Conservation (phyloP, 2,888 invertebrate species). For the Thyatira batis region DNA sequence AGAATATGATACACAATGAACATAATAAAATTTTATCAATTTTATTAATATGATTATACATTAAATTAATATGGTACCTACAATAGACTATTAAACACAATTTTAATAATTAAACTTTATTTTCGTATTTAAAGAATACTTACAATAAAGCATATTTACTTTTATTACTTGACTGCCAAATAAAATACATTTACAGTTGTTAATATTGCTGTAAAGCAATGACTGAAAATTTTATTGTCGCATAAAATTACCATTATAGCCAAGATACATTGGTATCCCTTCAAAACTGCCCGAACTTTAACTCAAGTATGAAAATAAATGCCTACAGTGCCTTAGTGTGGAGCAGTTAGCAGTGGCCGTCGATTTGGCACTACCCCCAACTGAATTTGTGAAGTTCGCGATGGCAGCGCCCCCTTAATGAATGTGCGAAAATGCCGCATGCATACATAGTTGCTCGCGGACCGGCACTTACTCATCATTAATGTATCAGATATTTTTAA, state of each 20-base stretch:
- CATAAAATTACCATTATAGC: conserved; percentile 47
- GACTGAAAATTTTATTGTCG: conserved; percentile 41
- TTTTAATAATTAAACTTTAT: neutral
- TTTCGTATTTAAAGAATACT: neutral
- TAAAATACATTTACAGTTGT: conserved; percentile 41
- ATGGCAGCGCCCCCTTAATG: conserved; percentile 43
- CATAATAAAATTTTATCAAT: too few species aligned
- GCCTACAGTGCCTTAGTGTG: conserved; percentile 31
- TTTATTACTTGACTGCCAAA: conserved; percentile 18
- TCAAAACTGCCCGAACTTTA: conserved; percentile 27
- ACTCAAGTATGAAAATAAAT: conserved; percentile 31
- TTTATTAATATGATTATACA: too few species aligned
- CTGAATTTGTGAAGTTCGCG: conserved; percentile 38
- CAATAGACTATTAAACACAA: neutral
- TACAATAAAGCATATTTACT: neutral
- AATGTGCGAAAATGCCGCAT: conserved; percentile 32
- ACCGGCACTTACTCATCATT: conserved; percentile 20
- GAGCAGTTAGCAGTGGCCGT: conserved; percentile 44
- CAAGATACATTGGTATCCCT: conserved; percentile 34
- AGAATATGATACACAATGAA: too few species aligned
- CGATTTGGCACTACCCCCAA: conserved; percentile 48
- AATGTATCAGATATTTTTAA: conserved; percentile 5
- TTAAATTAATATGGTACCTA: too few species aligned
- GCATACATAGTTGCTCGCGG: conserved; percentile 35
- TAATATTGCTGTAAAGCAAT: conserved; percentile 32